These are phyloP conservation scores for Seira musarum DNA, from an alignment of 2,888 invertebrate species.

Conservation along the genomic window DNA sequence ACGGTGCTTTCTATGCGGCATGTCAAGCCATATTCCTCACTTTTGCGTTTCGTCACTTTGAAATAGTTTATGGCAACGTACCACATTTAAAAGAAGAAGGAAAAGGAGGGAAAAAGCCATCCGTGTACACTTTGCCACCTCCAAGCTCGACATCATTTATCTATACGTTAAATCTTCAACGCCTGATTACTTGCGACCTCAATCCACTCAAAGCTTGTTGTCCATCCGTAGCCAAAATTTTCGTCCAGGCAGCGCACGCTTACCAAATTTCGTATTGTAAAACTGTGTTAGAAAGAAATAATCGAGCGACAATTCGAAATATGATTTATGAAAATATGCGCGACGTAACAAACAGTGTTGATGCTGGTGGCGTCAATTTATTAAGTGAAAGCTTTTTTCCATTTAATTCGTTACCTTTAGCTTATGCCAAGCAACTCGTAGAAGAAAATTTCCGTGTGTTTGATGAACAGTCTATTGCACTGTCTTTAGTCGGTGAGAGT, in stretches of 20 bases:
- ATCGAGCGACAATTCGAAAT: conserved; percentile 61
- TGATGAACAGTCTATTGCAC: conserved; percentile 36
- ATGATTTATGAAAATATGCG: conserved; percentile 51
- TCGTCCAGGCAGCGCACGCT: conserved; percentile 85
- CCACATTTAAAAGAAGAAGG: conserved; percentile 24
- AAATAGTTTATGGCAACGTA: conserved; percentile 35
- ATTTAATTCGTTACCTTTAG: conserved; percentile 81
- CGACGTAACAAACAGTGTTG: conserved; percentile 37
- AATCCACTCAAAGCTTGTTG: conserved; percentile 91
- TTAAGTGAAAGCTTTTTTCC: conserved; percentile 83
- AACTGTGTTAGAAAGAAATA: conserved; percentile 88
- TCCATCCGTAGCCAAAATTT: conserved; percentile 83
- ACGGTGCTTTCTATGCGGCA: conserved; percentile 91
- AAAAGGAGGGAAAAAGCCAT: conserved; percentile 22
- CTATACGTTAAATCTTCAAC: conserved; percentile 81
- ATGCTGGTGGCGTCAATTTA: conserved; percentile 69
- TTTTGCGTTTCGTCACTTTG: conserved; percentile 85
- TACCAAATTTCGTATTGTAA: conserved; percentile 95
- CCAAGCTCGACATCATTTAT: conserved; percentile 26
- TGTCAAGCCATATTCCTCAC: conserved; percentile 95
- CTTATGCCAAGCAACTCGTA: conserved; percentile 38
- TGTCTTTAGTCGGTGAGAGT: conserved; percentile 27
- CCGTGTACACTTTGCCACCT: conserved; percentile 28
- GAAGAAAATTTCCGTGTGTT: conserved; percentile 29
- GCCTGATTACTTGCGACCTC: conserved; percentile 87